Conservation (phyloP, 2,797 vertebrate species). For the Darevskia nairensis region DNA sequence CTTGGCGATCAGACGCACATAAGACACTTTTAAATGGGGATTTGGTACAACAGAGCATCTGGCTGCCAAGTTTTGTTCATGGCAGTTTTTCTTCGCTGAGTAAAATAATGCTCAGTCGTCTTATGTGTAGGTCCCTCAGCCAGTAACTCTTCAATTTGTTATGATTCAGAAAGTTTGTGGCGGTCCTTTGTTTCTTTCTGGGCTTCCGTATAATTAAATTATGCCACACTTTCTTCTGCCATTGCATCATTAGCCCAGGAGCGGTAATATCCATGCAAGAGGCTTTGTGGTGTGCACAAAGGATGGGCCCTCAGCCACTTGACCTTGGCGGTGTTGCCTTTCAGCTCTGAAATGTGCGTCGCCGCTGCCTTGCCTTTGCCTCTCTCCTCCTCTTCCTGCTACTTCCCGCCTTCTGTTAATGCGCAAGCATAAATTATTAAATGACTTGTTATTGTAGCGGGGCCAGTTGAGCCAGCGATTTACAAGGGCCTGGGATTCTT, state of each 20-base stretch:
- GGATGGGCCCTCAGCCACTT: not conserved
- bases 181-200: not conserved
- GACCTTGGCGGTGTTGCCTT: not conserved
- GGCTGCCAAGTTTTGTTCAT: not conserved
- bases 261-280: not conserved
- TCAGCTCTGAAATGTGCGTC: not conserved
- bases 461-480: slow-evolving; percentile 50
- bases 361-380: not conserved
- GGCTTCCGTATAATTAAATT: not conserved
- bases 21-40: not conserved
- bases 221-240: not conserved
- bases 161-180: not conserved
- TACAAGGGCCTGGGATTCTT: slow-evolving; percentile 30
- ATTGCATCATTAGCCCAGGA: not conserved
- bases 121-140: not conserved
- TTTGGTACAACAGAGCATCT: not conserved
- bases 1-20: not conserved
- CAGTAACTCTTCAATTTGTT: not conserved
- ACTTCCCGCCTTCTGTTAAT: not conserved
- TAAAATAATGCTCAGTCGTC: not conserved
- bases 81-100: not conserved
- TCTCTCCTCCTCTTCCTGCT: not conserved
- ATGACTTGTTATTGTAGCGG: slow-evolving; percentile 44
- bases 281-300: not conserved
- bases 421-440: slow-evolving; percentile 52